A percentile compares a stretch with the other conserved stretches of the same genome.
Conservation (phyloP, 2,888 invertebrate genomes). For the Latrodectus elegans region DNA sequence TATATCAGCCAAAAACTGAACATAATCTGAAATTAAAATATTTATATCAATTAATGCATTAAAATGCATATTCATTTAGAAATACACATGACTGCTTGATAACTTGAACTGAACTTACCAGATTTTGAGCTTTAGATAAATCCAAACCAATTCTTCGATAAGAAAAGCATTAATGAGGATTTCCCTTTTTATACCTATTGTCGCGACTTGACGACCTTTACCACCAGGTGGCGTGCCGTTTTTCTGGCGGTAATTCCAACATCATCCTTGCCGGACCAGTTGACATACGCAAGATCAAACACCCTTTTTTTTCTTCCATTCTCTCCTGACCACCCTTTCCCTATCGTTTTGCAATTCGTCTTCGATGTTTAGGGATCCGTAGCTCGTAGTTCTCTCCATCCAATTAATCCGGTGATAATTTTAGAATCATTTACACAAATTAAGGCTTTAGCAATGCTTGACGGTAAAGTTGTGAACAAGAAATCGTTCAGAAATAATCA, state of each 20-base stretch:
- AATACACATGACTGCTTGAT: neutral
- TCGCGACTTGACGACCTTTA: conserved; percentile 46
- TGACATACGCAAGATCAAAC: conserved; percentile 27
- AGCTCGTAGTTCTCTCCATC: conserved; percentile 8
- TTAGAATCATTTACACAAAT: neutral
- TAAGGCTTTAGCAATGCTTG: neutral
- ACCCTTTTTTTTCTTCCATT: conserved; percentile 4
- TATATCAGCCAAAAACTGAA: no score
- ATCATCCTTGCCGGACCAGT: conserved; percentile 48
- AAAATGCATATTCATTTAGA: neutral
- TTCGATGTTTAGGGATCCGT: conserved; percentile 61
- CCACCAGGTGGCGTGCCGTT: conserved; percentile 52
- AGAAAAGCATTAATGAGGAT: conserved; percentile 33
- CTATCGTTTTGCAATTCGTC: conserved; percentile 59
- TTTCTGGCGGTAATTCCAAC: conserved; percentile 3
- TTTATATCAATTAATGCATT: no score
- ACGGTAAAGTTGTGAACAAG: neutral
- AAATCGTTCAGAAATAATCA: no score
- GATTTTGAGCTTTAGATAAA: conserved; percentile 27
- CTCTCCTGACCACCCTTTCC: neutral
- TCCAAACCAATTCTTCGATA: conserved; percentile 48
- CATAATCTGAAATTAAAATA: no score
- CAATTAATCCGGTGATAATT: neutral
- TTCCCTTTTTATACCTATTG: conserved; percentile 65
- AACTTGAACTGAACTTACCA: neutral